Evolutionary conservation across 92 coral and sea anemone genomes (phyloP).

Genomic region (Palythoa caribaeorum): DNA sequence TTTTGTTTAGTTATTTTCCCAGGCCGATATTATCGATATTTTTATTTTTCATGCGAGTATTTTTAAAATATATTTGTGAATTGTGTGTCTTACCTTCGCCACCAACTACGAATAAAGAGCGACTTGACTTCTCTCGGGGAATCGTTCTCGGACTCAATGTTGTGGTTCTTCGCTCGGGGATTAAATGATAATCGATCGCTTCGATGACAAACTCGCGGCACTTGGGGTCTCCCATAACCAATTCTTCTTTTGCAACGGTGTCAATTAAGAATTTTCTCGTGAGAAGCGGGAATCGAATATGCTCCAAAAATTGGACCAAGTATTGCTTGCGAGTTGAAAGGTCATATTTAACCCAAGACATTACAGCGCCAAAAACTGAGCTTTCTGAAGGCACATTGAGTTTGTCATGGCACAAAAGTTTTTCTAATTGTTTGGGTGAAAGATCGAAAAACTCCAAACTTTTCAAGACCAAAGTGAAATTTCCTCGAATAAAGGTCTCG

Average conservation of each 20-base stretch:
- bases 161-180: slow-evolving; percentile 87
- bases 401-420: slow-evolving; percentile 86
- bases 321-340: slow-evolving; percentile 65
- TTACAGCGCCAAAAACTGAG: slow-evolving; percentile 83
- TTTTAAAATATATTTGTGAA: neutral
- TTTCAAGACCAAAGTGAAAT: slow-evolving; percentile 83
- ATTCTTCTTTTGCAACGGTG: slow-evolving; percentile 85
- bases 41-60: slow-evolving; percentile 3
- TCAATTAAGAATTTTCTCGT: slow-evolving; percentile 95
- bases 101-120: slow-evolving; percentile 88
- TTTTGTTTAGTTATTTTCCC: neutral
- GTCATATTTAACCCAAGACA: slow-evolving; percentile 86
- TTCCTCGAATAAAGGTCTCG: slow-evolving; percentile 86
- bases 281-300: slow-evolving; percentile 90
- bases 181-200: slow-evolving; percentile 92
- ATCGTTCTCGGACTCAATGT: slow-evolving; percentile 72
- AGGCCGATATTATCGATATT: slow-evolving; percentile 18
- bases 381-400: slow-evolving; percentile 92
- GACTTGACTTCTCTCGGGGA: slow-evolving; percentile 89
- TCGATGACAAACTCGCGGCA: slow-evolving; percentile 90
- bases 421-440: slow-evolving; percentile 73
- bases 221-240: slow-evolving; percentile 78
- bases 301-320: slow-evolving; percentile 77
- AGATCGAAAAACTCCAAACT: slow-evolving; percentile 78
- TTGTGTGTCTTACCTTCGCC: slow-evolving; percentile 86